Base-by-base conservation (phyloP, 2,113 vertebrate species). In the Colistium nudipinnis region DNA sequence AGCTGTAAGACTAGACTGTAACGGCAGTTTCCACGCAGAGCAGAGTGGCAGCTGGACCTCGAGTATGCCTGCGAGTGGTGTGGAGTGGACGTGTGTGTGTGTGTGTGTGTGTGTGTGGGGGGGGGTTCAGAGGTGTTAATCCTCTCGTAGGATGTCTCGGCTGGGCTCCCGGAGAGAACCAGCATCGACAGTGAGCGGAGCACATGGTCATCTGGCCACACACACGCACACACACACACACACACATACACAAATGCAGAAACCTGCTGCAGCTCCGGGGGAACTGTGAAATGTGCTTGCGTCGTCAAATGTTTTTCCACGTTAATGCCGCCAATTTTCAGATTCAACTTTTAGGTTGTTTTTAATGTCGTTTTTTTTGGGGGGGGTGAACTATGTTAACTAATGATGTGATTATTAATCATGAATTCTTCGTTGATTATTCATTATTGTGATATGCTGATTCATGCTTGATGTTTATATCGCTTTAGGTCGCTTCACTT, bases 1-100 rank as follows among this genome's bases (percentile, higher is more conserved):
- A 83, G 84, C 73, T 78, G 84, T 24, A 66, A 20, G 7, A 59
- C 17, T 25, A 78, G 45, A 81, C 48, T 69, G 62, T 74, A 39
- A 75, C 59, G 54, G 36, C 59, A 83, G 70, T 80, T 60, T 33
- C 13, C 43, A 45, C 30, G 49, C 33, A 45, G 3, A 49, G 43
- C 45, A 30, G 20, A 9, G 41, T 7, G 33, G 43, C 71, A 78
- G 75, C 71, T 59, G 55, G 55, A 28, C 33, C 5, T 22, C 17
- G 54, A 55, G 47, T 49, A 41, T 51, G 51, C 36, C 33, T 20
- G 43, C 48, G 41, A 0, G 16, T 11, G 16, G 10, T 14, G 36
- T 43, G 7, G 5, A 48, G 45, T 27, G 16, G 14, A 48, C 25
- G n/a, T 10, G 24, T 31, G 30, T 7, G 35, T 30, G 41, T 35